Percentiles rank a stretch among this genome's conserved stretches.
Conservation (phyloP, 1,140 invertebrate genomes). For the Contarinia nasturtii region DNA sequence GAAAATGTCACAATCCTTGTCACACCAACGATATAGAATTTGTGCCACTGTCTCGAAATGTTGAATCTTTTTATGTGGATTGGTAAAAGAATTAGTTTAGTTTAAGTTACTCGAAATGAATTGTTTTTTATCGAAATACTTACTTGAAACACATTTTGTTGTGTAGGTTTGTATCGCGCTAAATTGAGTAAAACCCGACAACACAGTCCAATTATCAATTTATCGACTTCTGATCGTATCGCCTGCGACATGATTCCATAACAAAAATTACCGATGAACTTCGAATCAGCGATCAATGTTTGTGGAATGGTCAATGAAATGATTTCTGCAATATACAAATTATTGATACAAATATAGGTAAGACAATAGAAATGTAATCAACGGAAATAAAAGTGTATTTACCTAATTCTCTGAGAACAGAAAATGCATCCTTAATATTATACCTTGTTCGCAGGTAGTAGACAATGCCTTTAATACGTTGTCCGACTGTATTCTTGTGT, state of each 20-base stretch:
- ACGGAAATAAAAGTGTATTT: too few relatives aligned
- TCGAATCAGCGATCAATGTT: slow-evolving; percentile 16
- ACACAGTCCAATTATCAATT: slow-evolving; percentile 20
- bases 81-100: slow-evolving; percentile 7
- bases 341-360: too few relatives aligned
- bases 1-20: slow-evolving; percentile 36
- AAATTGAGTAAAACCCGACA: slow-evolving; percentile 22
- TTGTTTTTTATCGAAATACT: not conserved
- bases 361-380: too few relatives aligned
- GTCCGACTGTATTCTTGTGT: not conserved
- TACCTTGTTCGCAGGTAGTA: too few relatives aligned
- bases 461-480: too few relatives aligned
- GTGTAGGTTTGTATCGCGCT: slow-evolving; percentile 14
- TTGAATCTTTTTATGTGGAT: slow-evolving; percentile 18
- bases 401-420: not conserved
- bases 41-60: slow-evolving; percentile 21
- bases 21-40: slow-evolving; percentile 38
- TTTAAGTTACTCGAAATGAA: not conserved
- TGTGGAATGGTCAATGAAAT: slow-evolving; percentile 21
- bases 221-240: slow-evolving; percentile 23
- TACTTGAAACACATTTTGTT: slow-evolving; percentile 3
- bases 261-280: slow-evolving; percentile 20
- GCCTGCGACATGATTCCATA: slow-evolving; percentile 24
- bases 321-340: too few relatives aligned
- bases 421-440: not conserved